phyloP scores from a whole-genome alignment of 2,113 vertebrate species.

The Psephotus haematonotus region DNA sequence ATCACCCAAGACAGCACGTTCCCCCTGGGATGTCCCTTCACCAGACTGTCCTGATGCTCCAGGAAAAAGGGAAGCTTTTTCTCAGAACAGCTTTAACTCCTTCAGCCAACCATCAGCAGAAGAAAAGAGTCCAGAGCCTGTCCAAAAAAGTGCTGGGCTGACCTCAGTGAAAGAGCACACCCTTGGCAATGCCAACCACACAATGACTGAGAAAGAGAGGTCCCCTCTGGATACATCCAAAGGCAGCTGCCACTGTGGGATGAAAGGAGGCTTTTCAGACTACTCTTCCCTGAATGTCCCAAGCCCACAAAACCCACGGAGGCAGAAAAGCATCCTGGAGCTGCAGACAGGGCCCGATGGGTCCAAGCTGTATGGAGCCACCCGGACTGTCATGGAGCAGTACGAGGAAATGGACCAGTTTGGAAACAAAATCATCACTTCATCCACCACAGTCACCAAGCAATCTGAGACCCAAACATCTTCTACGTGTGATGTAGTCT shows the following conservation, averaged over 20 bases:
- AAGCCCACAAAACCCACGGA: conserved; percentile 57
- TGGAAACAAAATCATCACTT: conserved; percentile 81
- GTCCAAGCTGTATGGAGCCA: conserved; percentile 73
- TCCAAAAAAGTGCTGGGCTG: conserved; percentile 18
- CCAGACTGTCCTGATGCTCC: not conserved
- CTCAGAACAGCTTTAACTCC: conserved; percentile 36
- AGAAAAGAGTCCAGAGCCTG: not conserved
- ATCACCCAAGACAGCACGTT: not conserved
- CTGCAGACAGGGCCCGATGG: conserved; percentile 74
- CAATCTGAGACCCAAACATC: conserved; percentile 73
- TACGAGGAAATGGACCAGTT: conserved; percentile 79
- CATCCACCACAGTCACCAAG: conserved; percentile 79
- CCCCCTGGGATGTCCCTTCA: not conserved
- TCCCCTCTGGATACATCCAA: not conserved
- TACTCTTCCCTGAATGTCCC: not conserved
- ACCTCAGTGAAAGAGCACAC: conserved; percentile 7
- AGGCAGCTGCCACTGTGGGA: conserved; percentile 22
- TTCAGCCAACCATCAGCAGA: not conserved
- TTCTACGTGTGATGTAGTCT: conserved; percentile 24
- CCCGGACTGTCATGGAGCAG: conserved; percentile 79
- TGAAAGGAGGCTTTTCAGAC: conserved; percentile 22
- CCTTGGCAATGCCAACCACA: not conserved
- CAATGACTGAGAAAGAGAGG: not conserved
- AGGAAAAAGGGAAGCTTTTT: conserved; percentile 15
- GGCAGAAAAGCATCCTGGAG: conserved; percentile 81